phyloP scores from a whole-genome alignment of 2,113 vertebrate genomes.

The Brachypteracias leptosomus region DNA sequence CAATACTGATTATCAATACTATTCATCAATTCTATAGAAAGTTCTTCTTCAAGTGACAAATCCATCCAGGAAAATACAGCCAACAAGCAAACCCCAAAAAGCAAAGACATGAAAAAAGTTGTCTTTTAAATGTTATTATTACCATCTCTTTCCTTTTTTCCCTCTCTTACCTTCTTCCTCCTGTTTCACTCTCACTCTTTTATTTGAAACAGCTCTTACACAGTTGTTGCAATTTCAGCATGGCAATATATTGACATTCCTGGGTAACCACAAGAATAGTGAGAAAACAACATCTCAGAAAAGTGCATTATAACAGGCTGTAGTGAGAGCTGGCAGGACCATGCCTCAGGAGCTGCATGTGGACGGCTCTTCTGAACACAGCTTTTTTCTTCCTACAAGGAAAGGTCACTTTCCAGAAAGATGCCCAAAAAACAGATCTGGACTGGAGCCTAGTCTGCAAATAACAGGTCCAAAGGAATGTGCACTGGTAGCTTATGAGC shows the following conservation, averaged over 20 bases:
- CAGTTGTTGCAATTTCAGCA: not conserved
- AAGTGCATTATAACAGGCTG: not conserved
- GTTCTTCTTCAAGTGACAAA: not conserved
- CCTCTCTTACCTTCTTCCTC: not conserved
- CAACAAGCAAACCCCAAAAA: not conserved
- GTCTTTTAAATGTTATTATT: not conserved
- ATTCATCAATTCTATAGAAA: not conserved
- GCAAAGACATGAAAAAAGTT: not conserved
- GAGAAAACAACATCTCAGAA: not conserved
- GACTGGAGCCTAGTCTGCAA: not conserved
- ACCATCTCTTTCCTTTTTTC: not conserved
- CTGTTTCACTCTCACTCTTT: not conserved
- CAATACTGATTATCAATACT: constrained; percentile 4
- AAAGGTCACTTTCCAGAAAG: not conserved
- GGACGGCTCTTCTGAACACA: not conserved
- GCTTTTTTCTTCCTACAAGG: not conserved
- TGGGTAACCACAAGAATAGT: not conserved
- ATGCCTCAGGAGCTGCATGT: not conserved
- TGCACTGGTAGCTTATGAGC: not conserved
- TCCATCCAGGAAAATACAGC: not conserved
- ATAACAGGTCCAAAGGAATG: not conserved
- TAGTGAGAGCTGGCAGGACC: not conserved
- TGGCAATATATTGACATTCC: not conserved
- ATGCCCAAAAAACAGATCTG: not conserved
- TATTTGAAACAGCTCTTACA: not conserved